A percentile compares a stretch with the other conserved stretches of the same genome.
These are phyloP conservation scores for Lepas anatifera DNA, from an alignment of 2,888 invertebrate species.

Conservation along the genomic window DNA sequence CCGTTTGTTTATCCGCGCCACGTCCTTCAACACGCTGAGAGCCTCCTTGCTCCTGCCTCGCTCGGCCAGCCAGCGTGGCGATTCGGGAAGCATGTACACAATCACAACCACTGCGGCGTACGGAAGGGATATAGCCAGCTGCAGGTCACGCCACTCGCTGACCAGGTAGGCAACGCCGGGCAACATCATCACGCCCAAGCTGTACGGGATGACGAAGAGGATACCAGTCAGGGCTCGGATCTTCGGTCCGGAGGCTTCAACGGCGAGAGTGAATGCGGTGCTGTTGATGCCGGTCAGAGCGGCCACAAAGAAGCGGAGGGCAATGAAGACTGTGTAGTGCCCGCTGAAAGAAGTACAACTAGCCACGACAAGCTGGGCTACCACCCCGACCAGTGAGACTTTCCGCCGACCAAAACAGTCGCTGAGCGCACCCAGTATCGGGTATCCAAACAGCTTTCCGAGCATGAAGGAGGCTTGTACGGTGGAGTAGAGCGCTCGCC, in stretches of 20 bases:
- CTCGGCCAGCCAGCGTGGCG: conserved; percentile 62
- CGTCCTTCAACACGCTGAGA: neutral
- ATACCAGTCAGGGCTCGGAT: conserved; percentile 19
- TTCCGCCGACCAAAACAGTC: conserved; percentile 21
- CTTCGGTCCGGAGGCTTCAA: conserved; percentile 20
- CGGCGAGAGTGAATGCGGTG: conserved; percentile 15
- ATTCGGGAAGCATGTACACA: conserved; percentile 55
- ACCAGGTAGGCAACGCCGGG: conserved; percentile 46
- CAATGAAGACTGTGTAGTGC: conserved; percentile 24
- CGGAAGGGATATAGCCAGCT: conserved; percentile 51
- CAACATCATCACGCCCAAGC: conserved; percentile 18
- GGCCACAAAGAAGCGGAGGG: conserved; percentile 23
- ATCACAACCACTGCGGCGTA: conserved; percentile 44
- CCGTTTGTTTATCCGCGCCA: neutral
- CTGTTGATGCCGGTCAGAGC: neutral
- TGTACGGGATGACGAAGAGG: conserved; percentile 19
- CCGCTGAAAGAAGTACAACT: conserved; percentile 22
- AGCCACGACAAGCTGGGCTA: conserved; percentile 22
- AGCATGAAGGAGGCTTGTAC: conserved; percentile 24
- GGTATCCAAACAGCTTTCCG: conserved; percentile 21
- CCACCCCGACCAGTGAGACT: conserved; percentile 21
- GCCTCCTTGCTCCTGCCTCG: conserved; percentile 36
- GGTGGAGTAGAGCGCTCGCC: conserved; percentile 21
- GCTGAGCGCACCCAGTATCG: conserved; percentile 21
- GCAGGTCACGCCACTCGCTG: conserved; percentile 53